phyloP scores from a whole-genome alignment of 2,888 invertebrate genomes.

The Meliscaeva auricollis region DNA sequence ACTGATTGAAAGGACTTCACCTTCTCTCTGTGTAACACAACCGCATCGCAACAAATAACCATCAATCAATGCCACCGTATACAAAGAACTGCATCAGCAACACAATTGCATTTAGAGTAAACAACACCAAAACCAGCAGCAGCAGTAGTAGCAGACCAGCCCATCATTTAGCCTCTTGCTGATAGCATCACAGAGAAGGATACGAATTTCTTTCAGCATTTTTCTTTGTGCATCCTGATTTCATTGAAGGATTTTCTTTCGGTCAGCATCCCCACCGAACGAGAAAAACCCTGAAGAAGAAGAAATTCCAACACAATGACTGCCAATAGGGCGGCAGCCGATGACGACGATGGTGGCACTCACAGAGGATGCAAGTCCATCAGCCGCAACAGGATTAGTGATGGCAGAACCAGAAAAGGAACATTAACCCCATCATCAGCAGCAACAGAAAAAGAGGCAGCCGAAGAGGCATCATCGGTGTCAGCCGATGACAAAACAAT shows the following conservation, averaged over 20 bases:
- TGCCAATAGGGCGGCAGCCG: slow-evolving; percentile 77
- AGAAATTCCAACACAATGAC: slow-evolving; percentile 75
- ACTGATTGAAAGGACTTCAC: slow-evolving; percentile 53
- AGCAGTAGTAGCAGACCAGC: slow-evolving; percentile 38
- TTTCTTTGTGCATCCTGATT: slow-evolving; percentile 66
- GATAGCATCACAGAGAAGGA: slow-evolving; percentile 60
- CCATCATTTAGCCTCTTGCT: slow-evolving; percentile 48
- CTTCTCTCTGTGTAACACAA: slow-evolving; percentile 52
- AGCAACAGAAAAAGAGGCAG: slow-evolving; percentile 7
- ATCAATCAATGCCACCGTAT: slow-evolving; percentile 77
- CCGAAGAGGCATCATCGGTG: slow-evolving; percentile 30
- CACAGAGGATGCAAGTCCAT: slow-evolving; percentile 62
- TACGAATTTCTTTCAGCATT: slow-evolving; percentile 47
- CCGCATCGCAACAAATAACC: slow-evolving; percentile 69
- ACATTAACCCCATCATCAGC: slow-evolving; percentile 19
- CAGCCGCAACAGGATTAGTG: slow-evolving; percentile 70
- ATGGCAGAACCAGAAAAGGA: slow-evolving; percentile 64
- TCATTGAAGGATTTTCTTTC: slow-evolving; percentile 52
- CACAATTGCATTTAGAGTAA: slow-evolving; percentile 76
- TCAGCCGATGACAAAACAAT: slow-evolving; percentile 54
- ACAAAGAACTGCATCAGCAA: slow-evolving; percentile 75
- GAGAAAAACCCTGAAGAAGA: slow-evolving; percentile 65
- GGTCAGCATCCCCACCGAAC: slow-evolving; percentile 34
- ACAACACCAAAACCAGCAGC: slow-evolving; percentile 56
- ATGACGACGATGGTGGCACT: slow-evolving; percentile 69